Base-by-base conservation (phyloP, 2,113 vertebrate species). In the Microcebus ravelobensis region DNA sequence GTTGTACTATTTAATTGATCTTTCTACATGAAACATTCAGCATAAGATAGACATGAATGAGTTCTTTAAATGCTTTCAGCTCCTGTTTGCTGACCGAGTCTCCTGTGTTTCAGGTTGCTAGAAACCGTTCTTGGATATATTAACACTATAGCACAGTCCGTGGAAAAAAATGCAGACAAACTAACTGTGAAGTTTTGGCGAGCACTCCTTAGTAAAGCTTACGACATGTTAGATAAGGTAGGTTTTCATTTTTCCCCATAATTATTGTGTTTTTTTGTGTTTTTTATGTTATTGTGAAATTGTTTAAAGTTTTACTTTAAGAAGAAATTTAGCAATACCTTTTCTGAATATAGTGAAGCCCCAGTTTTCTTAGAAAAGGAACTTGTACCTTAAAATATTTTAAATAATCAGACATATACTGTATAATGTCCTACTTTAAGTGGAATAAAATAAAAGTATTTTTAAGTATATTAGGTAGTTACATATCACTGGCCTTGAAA, bases 181-280 rank as follows among this genome's bases (percentile, higher is more conserved):
- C 98, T 99, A 55, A 99, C 99, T 0, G 99, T 99, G 52, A 99
- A 99, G 98, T 99, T 99, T 92, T 99, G 99, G 99, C 99, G 99
- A 67, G 99, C 99, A 25, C 99, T 99, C 71, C 99, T 99, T 52
- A 99, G 98, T 79, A 99, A 99, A 95, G 97, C 98, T 27, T 99
- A 99, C 1, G 99, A 99, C 65, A 95, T 99, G 87, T 97, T 99
- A 87, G 99, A 99, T 84, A 99, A 99, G 98, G 99, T 99, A 94
- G 27, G 98, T 96, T 34, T 29, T 59, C n/a, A 0, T 17, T 70
- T 74, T 52, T 52, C 57, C 59, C n/a, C 2, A 0, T 25, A 59
- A 23, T 17, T 13, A 1, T 1, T 12, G 17, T 45, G 63, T 83
- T 82, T 5, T 6, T 91, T 25, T 42, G 55, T 82, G 15, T 29